Percentiles rank a stretch among this genome's conserved stretches.
These are phyloP conservation scores for Xenops minutus DNA, from an alignment of 2,797 vertebrate genomes.

Conservation along the genomic window DNA sequence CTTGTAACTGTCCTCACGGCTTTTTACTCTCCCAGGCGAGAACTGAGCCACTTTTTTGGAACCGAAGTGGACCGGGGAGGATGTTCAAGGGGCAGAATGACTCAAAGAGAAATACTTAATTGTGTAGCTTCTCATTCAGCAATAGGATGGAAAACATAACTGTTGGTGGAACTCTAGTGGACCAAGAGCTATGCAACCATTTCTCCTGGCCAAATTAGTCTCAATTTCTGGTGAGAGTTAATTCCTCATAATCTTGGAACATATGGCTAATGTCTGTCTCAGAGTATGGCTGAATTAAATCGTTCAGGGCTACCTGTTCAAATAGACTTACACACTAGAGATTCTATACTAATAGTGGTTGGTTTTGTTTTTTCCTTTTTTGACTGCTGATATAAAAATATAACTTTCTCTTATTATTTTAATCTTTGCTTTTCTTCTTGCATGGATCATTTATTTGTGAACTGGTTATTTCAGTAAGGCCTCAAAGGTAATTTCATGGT, in stretches of 20 bases:
- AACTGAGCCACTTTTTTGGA: not conserved
- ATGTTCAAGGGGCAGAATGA: not conserved
- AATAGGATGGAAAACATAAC: not conserved
- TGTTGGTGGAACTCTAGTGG: not conserved
- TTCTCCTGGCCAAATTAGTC: not conserved
- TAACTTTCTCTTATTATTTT: conserved; percentile 93
- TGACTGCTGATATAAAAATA: conserved; percentile 82
- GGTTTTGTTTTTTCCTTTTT: conserved; percentile 29
- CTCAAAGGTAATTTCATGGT: conserved; percentile 99
- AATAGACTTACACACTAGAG: too few species aligned
- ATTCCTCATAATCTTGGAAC: not conserved
- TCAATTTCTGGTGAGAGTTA: conserved; percentile 11
- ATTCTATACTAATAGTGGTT: conserved; percentile 54
- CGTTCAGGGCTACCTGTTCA: not conserved
- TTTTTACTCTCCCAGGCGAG: not conserved
- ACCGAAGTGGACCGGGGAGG: not conserved
- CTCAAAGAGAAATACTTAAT: not conserved
- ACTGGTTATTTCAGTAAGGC: conserved; percentile 96
- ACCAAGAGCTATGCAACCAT: not conserved
- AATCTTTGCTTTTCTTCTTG: conserved; percentile 89
- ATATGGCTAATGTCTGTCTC: not conserved
- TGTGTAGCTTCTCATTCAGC: not conserved
- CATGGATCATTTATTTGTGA: conserved; percentile 98
- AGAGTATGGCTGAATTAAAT: not conserved
- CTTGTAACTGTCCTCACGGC: not conserved